A percentile compares a stretch with the other conserved stretches of the same genome.
These are phyloP conservation scores for Sitodiplosis mosellana DNA, from an alignment of 1,140 invertebrate species.

Conservation along the genomic window DNA sequence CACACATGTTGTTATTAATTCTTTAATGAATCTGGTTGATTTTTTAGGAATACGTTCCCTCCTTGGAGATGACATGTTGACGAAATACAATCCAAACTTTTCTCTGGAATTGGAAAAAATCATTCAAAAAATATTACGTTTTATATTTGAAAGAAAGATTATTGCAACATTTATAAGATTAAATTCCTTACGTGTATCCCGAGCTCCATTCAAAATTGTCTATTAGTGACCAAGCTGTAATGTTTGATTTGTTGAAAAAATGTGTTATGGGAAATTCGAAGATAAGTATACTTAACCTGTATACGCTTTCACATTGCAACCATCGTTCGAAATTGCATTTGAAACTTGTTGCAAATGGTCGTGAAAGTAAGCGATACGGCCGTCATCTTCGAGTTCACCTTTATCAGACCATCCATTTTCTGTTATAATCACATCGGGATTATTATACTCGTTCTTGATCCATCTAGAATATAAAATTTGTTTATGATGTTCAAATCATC, in stretches of 20 bases:
- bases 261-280: too few relatives aligned
- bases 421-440: slow-evolving; percentile 40
- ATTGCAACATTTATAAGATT: background rate
- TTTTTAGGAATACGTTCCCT: slow-evolving; percentile 7
- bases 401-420: slow-evolving; percentile 47
- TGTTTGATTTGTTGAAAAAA: slow-evolving; percentile 44
- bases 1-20: slow-evolving; percentile 4
- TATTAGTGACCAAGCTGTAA: slow-evolving; percentile 53
- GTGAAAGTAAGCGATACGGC: slow-evolving; percentile 23
- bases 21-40: slow-evolving; percentile 8
- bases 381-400: slow-evolving; percentile 30
- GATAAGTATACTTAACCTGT: slow-evolving; percentile 44
- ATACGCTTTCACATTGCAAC: background rate
- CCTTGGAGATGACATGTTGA: slow-evolving; percentile 4
- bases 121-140: too few relatives aligned
- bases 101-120: slow-evolving; percentile 16
- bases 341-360: slow-evolving; percentile 3
- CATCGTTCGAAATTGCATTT: background rate
- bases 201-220: slow-evolving; percentile 64
- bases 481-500: too few relatives aligned
- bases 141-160: background rate
- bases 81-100: slow-evolving; percentile 9
- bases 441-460: slow-evolving; percentile 38
- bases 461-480: slow-evolving; percentile 28
- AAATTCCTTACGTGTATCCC: slow-evolving; percentile 37